Evolutionary conservation across 2,888 invertebrate species (phyloP).

Genomic region (Dryobota labecula): DNA sequence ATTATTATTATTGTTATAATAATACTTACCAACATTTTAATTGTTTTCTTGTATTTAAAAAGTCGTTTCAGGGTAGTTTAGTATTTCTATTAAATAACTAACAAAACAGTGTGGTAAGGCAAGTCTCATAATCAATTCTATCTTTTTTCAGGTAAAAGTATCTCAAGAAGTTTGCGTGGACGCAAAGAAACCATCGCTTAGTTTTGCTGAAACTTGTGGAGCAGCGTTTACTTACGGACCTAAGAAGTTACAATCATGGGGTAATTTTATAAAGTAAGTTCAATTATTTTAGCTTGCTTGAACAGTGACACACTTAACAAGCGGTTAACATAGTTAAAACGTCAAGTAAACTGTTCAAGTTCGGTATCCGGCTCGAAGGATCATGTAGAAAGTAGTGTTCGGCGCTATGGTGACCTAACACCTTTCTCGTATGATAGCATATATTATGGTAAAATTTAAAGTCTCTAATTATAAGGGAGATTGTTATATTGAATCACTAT

Average conservation of each 20-base stretch:
- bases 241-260: slow-evolving; percentile 90
- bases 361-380: too few relatives aligned
- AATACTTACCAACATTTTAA: not conserved
- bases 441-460: too few relatives aligned
- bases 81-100: not conserved
- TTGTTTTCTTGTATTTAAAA: not conserved
- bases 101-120: not conserved
- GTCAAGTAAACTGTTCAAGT: not conserved
- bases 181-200: slow-evolving; percentile 93
- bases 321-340: not conserved
- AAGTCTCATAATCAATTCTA: not conserved
- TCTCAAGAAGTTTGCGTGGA: slow-evolving; percentile 93
- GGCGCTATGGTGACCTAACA: too few relatives aligned
- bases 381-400: too few relatives aligned
- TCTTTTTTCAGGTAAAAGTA: slow-evolving; percentile 91
- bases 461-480: too few relatives aligned
- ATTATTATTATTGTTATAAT: not conserved
- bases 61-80: not conserved
- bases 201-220: slow-evolving; percentile 96
- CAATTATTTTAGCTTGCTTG: not conserved
- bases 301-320: not conserved
- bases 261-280: slow-evolving; percentile 92
- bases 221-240: slow-evolving; percentile 95
- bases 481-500: too few relatives aligned
- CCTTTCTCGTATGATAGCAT: too few relatives aligned